Evolutionary conservation across 2,113 vertebrate species (phyloP), one percentile per base, ranked within the genome.

Genomic region (Petrocephalus zakoni): DNA sequence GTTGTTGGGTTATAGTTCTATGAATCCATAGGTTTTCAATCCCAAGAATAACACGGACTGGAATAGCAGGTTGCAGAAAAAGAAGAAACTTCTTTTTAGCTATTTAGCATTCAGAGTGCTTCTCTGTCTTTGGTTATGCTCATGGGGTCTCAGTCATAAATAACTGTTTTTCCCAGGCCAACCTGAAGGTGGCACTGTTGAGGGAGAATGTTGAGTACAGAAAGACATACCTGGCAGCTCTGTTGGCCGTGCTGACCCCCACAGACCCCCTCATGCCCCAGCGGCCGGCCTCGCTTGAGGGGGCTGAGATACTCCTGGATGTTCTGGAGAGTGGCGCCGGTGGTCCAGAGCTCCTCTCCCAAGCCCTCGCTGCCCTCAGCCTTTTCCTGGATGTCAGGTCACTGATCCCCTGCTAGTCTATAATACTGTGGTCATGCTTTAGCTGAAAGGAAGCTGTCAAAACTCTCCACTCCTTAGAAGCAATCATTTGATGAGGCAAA

Each of bases 321-420:
- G 52, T 95, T 86, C 75, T 96, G 88, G 96, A 97, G 92, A 89
- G 90, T 4, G 92, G 93, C 51, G 86, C 53, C 85, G 92, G 94
- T 10, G 95, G 97, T 0, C 96, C 97, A 0, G 95, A 96, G 83
- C 93, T 96, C 55, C 92, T 95, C 17, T 94, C 95, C 78, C 95
- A 95, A 34, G 94, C 89, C 0, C 91, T 97, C 29, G 91, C 90
- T 89, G 92, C 91, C 17, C 87, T 94, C 37, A 96, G 96, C 91
- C 91, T 97, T 90, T 95, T 98, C 86, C 94, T 98, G 0, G 91
- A 90, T 37, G 91, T 91, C 3, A 89, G 90, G 89, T 93, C 90
- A 90, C 55, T 85, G 22, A 64, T 78, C 22, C 22, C 22, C 17
- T 68, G 10, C 22, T 46, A 5, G 22, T 55, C 22, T 52, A 22